Base-by-base conservation (phyloP, 2,113 vertebrate genomes). In the Corvus cornix region DNA sequence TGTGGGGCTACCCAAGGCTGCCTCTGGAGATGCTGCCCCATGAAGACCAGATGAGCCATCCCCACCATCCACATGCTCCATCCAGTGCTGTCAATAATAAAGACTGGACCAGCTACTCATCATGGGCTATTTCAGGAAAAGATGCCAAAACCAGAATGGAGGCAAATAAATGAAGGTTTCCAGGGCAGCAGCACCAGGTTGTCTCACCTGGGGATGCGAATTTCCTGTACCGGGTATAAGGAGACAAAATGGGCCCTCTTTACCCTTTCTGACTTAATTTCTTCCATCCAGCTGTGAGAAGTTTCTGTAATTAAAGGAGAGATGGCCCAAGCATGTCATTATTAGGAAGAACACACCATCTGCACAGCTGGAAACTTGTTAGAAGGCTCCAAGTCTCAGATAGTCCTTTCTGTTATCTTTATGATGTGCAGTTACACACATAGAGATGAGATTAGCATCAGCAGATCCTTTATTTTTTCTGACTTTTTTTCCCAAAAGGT, bases 361-460 rank as follows among this genome's bases (percentile, higher is more conserved):
- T 90, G 51, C 96, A 87, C 95, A 95, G 95, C 8, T 91, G 94
- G 96, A 96, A 82, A 77, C 84, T 81, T 91, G 95, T 97, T 94
- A 84, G 33, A 64, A 84, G 53, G 35, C 89, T 96, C 49, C 73
- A 84, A 62, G 53, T 78, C 81, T 80, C 69, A 62, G 60, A 55
- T 51, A 55, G 62, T 81, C 83, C 55, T 89, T 83, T 96, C 56
- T 85, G 85, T 92, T 96, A 83, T n/a, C 70, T 89, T 76, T 91
- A 67, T 76, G 76, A 78, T 90, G 69, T 93, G 53, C 51, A 68
- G 66, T 78, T 89, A 19, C 69, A 82, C 55, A 37, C 5, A 13
- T 10, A 55, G 62, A 48, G 49, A 51, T 16, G 53, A 92, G 79
- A 90, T 95, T 64, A 69, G 0, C 73, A 74, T 10, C 67, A 81